Evolutionary conservation across 2,113 vertebrate species (phyloP).

Genomic region (Dromaius novaehollandiae): DNA sequence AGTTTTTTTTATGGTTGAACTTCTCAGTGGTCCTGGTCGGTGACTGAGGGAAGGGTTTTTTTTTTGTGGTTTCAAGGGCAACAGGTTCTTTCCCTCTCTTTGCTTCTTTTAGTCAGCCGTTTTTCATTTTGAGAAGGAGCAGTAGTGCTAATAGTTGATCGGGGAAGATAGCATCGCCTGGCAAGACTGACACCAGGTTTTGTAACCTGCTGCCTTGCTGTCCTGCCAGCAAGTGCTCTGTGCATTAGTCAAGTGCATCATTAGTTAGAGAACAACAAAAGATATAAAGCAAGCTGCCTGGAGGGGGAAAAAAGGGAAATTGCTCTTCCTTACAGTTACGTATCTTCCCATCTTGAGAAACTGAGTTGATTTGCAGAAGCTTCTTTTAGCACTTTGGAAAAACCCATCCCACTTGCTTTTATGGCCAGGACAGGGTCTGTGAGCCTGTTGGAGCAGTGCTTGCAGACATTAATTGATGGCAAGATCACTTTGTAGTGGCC

Average conservation of each 20-base stretch:
- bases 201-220: background rate
- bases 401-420: background rate
- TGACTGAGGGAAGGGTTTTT: background rate
- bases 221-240: background rate
- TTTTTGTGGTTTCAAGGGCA: background rate
- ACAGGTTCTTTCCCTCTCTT: background rate
- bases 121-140: background rate
- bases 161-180: background rate
- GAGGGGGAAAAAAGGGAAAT: background rate
- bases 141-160: background rate
- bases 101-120: background rate
- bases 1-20: background rate
- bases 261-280: background rate
- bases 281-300: background rate
- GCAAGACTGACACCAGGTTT: background rate
- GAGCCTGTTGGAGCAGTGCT: background rate
- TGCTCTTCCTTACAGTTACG: background rate
- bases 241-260: background rate
- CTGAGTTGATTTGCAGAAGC: background rate
- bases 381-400: background rate
- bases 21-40: too few relatives aligned
- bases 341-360: background rate
- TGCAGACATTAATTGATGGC: background rate
- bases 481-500: background rate
- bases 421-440: background rate